A percentile compares a stretch with the other conserved stretches of the same genome.
Evolutionary conservation across 2,113 vertebrate genomes (phyloP).

Genomic region (Zapornia atra): DNA sequence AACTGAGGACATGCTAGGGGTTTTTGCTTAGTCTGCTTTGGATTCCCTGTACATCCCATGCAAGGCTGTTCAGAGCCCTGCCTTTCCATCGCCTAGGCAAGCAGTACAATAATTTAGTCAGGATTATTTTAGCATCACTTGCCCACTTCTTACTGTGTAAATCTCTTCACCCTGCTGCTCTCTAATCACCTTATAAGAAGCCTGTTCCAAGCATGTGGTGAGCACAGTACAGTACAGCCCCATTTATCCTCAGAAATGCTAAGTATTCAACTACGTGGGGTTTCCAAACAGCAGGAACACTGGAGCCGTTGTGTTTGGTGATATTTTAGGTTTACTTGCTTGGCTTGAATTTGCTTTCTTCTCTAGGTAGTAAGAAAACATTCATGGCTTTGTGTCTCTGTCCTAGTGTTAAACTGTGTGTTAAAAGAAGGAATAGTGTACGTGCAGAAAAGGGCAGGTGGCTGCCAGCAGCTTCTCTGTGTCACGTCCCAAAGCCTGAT

Average conservation of each 20-base stretch:
- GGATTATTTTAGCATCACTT: constrained; percentile 40
- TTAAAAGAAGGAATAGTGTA: background rate
- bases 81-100: background rate
- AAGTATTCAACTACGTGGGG: background rate
- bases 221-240: background rate
- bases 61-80: background rate
- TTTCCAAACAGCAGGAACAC: background rate
- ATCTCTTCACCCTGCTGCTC: constrained; percentile 44
- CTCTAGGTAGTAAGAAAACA: background rate
- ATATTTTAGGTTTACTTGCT: background rate
- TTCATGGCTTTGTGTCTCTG: background rate
- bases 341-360: constrained; percentile 7
- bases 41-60: background rate
- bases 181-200: constrained; percentile 27
- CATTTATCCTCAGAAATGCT: constrained; percentile 43
- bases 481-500: background rate
- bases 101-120: constrained; percentile 9
- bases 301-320: background rate
- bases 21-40: background rate
- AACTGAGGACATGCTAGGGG: background rate
- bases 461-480: background rate
- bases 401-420: background rate
- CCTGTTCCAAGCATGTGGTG: constrained; percentile 22
- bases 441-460: background rate
- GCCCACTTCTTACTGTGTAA: constrained; percentile 28